Percentiles rank a stretch among this genome's conserved stretches.
phyloP scores from a whole-genome alignment of 1,140 invertebrate species.

The Palaemon carinicauda region DNA sequence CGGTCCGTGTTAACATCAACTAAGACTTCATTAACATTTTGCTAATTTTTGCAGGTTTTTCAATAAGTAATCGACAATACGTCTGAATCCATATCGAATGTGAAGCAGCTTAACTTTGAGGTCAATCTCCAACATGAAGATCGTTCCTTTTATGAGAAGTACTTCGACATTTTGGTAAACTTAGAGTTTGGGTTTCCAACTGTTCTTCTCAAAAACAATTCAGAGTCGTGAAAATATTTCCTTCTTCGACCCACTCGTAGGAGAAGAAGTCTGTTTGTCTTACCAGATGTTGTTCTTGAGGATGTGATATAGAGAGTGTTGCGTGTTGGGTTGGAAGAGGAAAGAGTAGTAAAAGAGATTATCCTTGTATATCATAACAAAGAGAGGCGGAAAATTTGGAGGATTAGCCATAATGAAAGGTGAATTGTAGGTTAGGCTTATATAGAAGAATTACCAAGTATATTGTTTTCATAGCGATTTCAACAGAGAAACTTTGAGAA shows the following conservation, averaged over 20 bases:
- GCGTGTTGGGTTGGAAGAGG: not conserved
- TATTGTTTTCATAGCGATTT: too few relatives aligned
- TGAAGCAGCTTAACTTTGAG: constrained; percentile 11
- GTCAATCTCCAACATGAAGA: constrained; percentile 18
- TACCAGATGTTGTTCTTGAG: constrained; percentile 22
- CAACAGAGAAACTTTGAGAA: too few relatives aligned
- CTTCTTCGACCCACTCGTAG: not conserved
- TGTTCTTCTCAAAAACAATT: not conserved
- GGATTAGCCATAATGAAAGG: too few relatives aligned
- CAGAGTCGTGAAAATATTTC: not conserved
- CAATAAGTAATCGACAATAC: not conserved
- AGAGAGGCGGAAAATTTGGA: too few relatives aligned
- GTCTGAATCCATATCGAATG: constrained; percentile 12
- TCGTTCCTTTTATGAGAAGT: not conserved
- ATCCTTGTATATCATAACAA: not conserved
- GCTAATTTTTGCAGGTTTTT: constrained; percentile 9
- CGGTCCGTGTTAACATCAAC: too few relatives aligned
- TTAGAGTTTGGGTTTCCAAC: constrained; percentile 27
- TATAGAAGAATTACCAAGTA: too few relatives aligned
- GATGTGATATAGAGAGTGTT: not conserved
- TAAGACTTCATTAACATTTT: too few relatives aligned
- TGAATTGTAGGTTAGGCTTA: too few relatives aligned
- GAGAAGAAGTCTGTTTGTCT: not conserved
- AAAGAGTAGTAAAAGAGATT: not conserved
- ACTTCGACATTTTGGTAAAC: not conserved